Evolutionary conservation across 2,113 vertebrate genomes (phyloP).

Genomic region (Alces alces): DNA sequence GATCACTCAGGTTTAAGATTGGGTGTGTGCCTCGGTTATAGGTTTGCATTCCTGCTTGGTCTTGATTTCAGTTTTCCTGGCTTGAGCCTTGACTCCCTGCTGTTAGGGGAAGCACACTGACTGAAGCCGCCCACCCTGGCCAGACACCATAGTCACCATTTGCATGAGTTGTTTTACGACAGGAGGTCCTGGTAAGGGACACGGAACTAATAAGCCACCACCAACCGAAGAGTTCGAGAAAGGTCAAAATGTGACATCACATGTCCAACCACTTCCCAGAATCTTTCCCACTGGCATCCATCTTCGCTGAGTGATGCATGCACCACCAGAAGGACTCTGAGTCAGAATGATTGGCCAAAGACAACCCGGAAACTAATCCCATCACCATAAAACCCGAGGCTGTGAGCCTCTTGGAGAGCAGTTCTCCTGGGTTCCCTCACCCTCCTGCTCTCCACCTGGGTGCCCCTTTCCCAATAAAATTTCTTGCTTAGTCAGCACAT

Average conservation of each 20-base stretch:
- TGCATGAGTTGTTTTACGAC: background rate
- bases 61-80: background rate
- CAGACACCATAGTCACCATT: background rate
- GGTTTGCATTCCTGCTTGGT: background rate
- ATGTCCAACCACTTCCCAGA: background rate
- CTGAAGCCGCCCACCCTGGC: background rate
- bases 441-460: background rate
- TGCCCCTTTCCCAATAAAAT: background rate
- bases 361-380: background rate
- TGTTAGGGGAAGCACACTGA: background rate
- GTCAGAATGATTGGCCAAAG: background rate
- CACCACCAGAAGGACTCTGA: background rate
- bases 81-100: background rate
- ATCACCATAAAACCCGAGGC: background rate
- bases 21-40: fast-evolving
- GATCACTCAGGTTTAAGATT: background rate
- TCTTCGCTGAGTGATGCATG: background rate
- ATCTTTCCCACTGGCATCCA: background rate
- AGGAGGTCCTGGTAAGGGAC: background rate
- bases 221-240: background rate
- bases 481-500: background rate
- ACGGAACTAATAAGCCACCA: background rate
- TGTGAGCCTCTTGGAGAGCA: background rate
- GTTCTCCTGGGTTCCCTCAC: background rate
- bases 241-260: background rate